Evolutionary conservation across 1,140 invertebrate species (phyloP).

Genomic region (Meloidogyne chitwoodi): DNA sequence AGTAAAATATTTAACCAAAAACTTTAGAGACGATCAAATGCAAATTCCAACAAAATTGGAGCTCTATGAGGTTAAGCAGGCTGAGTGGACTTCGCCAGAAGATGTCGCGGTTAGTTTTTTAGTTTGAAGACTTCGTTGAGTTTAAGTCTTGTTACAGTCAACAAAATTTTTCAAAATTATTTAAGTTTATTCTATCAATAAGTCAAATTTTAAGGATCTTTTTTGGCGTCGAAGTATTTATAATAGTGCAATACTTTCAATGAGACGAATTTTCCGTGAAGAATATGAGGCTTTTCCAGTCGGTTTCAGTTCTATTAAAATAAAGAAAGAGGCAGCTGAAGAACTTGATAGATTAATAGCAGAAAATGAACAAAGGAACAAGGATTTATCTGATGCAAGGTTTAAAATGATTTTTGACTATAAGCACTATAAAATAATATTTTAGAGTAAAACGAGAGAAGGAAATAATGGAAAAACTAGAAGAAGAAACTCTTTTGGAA

Average conservation of each 20-base stretch:
- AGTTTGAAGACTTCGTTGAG: neutral
- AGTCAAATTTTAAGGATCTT: constrained; percentile 40
- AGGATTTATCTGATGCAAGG: constrained; percentile 30
- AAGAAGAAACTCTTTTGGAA: constrained; percentile 23
- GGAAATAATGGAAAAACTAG: constrained; percentile 2
- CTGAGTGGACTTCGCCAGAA: neutral
- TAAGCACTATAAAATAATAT: neutral
- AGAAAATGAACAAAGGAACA: constrained; percentile 40
- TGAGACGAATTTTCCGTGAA: constrained; percentile 36
- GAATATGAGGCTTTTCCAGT: constrained; percentile 23
- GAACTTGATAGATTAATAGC: constrained; percentile 35
- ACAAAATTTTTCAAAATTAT: too few relatives aligned
- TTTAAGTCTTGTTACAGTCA: too few relatives aligned
- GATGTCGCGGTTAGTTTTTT: neutral
- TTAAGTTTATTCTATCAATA: too few relatives aligned
- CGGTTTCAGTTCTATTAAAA: constrained; percentile 16
- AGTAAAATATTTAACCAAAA: neutral
- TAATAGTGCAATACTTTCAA: constrained; percentile 45
- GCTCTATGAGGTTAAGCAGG: neutral
- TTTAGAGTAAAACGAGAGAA: constrained; percentile 31
- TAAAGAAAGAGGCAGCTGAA: constrained; percentile 33
- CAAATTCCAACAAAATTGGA: neutral
- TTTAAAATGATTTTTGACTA: constrained; percentile 18
- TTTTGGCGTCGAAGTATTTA: constrained; percentile 48
- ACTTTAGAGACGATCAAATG: neutral